Conservation (phyloP, 2,797 vertebrate genomes). For the Gephyroberyx darwinii region DNA sequence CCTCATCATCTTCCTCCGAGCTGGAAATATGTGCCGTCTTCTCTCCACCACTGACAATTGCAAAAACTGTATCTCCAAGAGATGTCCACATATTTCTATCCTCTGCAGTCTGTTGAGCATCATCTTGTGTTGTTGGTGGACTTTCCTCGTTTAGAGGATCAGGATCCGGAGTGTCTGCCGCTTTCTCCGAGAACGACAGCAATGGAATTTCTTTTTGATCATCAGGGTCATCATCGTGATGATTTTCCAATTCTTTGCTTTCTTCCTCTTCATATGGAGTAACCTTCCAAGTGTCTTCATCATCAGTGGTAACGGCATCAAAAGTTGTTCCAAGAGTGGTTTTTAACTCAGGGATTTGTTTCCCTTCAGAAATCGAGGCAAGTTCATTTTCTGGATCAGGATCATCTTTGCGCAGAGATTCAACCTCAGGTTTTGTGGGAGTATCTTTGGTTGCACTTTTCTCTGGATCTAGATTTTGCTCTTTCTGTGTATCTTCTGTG, state of each 20-base stretch:
- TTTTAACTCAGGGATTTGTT: slow-evolving; percentile 81
- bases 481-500: slow-evolving; percentile 25
- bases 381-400: slow-evolving; percentile 62
- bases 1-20: slow-evolving; percentile 70
- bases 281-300: slow-evolving; percentile 85
- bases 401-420: slow-evolving; percentile 66
- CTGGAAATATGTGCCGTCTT: slow-evolving; percentile 35
- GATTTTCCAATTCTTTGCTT: slow-evolving; percentile 61
- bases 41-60: slow-evolving; percentile 77
- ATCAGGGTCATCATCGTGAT: slow-evolving; percentile 55
- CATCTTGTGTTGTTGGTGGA: slow-evolving; percentile 19
- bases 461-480: slow-evolving; percentile 73
- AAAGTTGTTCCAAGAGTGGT: slow-evolving; percentile 87
- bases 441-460: slow-evolving; percentile 80
- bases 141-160: slow-evolving; percentile 30
- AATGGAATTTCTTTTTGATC: slow-evolving; percentile 54
- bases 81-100: slow-evolving; percentile 67
- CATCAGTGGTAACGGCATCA: slow-evolving; percentile 86
- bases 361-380: slow-evolving; percentile 76
- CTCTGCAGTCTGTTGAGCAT: slow-evolving; percentile 54
- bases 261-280: slow-evolving; percentile 81
- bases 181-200: slow-evolving; percentile 74
- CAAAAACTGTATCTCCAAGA: slow-evolving; percentile 77
- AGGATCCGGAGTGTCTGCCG: slow-evolving; percentile 25
- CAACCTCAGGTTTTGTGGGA: slow-evolving; percentile 61